Percentiles rank a stretch among this genome's conserved stretches.
Evolutionary conservation across 35 echinoderm and acorn worm species (phyloP).

Genomic region (Ophioderma brevispina): DNA sequence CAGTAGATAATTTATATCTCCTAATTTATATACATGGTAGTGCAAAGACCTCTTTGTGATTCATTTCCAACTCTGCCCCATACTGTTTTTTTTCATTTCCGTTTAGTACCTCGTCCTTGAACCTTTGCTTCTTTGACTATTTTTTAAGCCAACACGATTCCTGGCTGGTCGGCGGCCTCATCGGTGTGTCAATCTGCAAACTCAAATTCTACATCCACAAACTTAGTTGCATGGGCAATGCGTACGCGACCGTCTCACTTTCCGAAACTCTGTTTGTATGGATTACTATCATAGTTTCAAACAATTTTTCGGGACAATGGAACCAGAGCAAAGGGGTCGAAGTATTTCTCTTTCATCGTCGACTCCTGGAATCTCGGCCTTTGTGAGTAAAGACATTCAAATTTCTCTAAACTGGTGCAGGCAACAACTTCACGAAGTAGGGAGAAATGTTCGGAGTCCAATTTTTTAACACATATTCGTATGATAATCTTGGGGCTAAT

Average conservation of each 20-base stretch:
- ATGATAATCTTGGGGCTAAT: not conserved
- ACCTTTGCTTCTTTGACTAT: too few species aligned
- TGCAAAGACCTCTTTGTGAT: not conserved
- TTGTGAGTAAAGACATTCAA: not conserved
- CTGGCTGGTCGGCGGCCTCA: too few species aligned
- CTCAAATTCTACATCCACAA: too few species aligned
- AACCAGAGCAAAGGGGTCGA: not conserved
- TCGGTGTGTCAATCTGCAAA: too few species aligned
- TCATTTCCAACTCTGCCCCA: constrained; percentile 27
- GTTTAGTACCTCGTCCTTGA: too few species aligned
- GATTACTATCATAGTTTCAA: constrained; percentile 1
- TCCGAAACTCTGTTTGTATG: constrained; percentile 12
- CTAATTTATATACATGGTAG: constrained; percentile 30
- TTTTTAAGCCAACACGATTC: too few species aligned
- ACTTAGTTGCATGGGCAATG: too few species aligned
- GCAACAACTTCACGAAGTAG: not conserved
- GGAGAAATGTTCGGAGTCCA: not conserved
- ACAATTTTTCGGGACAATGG: constrained; percentile 1
- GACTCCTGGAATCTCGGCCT: not conserved
- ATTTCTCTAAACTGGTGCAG: not conserved
- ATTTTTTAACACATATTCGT: not conserved
- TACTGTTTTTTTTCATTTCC: not conserved
- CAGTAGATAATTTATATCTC: not conserved
- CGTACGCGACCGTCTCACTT: constrained; percentile 20
- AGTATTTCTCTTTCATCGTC: not conserved